These are phyloP conservation scores for Halesus radiatus DNA, from an alignment of 1,140 invertebrate species.

Conservation along the genomic window DNA sequence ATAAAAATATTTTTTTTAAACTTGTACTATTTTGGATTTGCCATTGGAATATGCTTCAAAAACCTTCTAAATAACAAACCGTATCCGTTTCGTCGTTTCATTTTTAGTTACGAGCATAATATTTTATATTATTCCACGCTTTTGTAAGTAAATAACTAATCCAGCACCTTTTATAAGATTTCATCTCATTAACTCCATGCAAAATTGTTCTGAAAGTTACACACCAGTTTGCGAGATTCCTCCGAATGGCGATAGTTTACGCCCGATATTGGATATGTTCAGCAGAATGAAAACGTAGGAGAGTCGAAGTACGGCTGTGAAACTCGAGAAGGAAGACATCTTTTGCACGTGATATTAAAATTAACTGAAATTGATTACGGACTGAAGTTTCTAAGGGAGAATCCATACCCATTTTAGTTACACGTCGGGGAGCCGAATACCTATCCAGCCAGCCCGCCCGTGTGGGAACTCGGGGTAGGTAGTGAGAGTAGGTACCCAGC, in stretches of 20 bases:
- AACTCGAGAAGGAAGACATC: conserved; percentile 36
- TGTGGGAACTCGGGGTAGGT: too few relatives aligned
- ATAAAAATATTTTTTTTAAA: too few relatives aligned
- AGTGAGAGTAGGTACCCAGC: too few relatives aligned
- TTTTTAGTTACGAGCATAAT: too few relatives aligned
- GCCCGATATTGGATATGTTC: neutral
- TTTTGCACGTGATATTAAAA: conserved; percentile 47
- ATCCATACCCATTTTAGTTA: conserved; percentile 40
- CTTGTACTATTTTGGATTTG: too few relatives aligned
- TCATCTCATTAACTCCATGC: too few relatives aligned
- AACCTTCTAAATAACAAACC: too few relatives aligned
- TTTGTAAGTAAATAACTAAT: neutral
- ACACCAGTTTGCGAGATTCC: too few relatives aligned
- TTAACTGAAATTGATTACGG: conserved; percentile 46
- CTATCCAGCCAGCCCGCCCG: neutral
- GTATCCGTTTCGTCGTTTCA: too few relatives aligned
- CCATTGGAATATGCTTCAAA: too few relatives aligned
- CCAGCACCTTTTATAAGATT: too few relatives aligned
- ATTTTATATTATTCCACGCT: neutral
- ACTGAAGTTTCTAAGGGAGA: conserved; percentile 35
- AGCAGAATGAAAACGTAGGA: conserved; percentile 6
- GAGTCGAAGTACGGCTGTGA: conserved; percentile 3
- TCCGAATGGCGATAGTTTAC: neutral
- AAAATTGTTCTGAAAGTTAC: too few relatives aligned
- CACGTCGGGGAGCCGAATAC: neutral